Conservation (phyloP, 2,888 invertebrate genomes). For the Sminthurides aquaticus region DNA sequence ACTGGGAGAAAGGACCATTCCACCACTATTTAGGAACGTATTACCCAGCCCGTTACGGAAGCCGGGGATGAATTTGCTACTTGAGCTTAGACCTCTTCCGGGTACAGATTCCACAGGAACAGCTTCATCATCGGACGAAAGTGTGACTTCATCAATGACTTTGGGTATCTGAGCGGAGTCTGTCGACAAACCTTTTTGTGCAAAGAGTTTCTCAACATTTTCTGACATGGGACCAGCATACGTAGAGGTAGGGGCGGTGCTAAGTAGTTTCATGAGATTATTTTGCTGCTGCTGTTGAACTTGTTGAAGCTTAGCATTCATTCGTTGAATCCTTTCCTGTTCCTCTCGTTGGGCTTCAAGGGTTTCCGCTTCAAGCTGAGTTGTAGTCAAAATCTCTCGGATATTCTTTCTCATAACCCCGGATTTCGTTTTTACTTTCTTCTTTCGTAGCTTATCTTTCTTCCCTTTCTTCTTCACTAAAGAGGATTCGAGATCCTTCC, state of each 20-base stretch:
- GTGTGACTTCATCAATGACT: conserved; percentile 26
- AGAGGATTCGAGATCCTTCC: neutral
- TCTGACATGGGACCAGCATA: neutral
- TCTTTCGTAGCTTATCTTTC: conserved; percentile 32
- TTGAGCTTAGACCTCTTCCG: neutral
- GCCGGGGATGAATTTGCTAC: neutral
- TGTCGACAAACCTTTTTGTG: neutral
- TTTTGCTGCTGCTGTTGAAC: conserved; percentile 40
- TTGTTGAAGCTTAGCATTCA: conserved; percentile 48
- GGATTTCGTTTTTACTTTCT: conserved; percentile 34
- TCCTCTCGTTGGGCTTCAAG: conserved; percentile 87
- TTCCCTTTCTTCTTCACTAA: conserved; percentile 12
- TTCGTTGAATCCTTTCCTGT: conserved; percentile 58
- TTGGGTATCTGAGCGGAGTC: neutral
- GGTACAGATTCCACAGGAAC: conserved; percentile 18
- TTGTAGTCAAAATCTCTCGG: conserved; percentile 87
- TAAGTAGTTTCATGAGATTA: conserved; percentile 5
- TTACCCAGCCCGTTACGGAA: neutral
- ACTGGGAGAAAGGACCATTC: conserved; percentile 5
- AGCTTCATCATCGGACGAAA: conserved; percentile 41
- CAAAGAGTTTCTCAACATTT: conserved; percentile 4
- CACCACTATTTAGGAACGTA: conserved; percentile 15
- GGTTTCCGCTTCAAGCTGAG: conserved; percentile 84
- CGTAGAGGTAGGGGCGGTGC: neutral
- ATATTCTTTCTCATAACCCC: conserved; percentile 65